phyloP scores from a whole-genome alignment of 2,888 invertebrate genomes.

The Sialis lutaria region DNA sequence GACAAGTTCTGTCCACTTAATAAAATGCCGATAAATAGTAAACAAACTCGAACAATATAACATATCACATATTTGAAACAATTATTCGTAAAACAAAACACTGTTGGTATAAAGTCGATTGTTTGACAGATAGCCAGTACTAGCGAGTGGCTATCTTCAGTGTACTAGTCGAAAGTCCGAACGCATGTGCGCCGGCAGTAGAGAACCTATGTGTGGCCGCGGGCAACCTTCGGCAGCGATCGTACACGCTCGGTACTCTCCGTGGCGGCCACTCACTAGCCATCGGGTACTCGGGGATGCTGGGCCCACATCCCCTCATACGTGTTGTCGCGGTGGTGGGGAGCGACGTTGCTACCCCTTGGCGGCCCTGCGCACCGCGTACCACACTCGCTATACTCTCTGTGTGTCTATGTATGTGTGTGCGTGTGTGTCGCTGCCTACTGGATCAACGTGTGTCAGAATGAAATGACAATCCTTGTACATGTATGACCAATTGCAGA shows the following conservation, averaged over 20 bases:
- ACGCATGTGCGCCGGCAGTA: constrained; percentile 22
- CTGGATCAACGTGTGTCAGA: too few species aligned
- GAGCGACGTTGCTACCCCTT: not conserved
- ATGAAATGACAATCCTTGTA: too few species aligned
- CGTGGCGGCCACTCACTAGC: constrained; percentile 29
- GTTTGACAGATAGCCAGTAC: too few species aligned
- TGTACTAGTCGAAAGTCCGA: constrained; percentile 24
- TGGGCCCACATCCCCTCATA: constrained; percentile 22
- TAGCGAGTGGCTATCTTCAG: constrained; percentile 20
- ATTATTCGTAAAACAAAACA: too few species aligned
- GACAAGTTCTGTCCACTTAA: not conserved
- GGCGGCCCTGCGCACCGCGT: not conserved
- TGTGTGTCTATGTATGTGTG: not conserved
- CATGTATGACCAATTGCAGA: too few species aligned
- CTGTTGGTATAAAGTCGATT: too few species aligned
- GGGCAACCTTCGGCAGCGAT: constrained; percentile 17
- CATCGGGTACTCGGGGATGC: constrained; percentile 34
- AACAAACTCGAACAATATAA: too few species aligned
- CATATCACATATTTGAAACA: too few species aligned
- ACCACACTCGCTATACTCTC: not conserved
- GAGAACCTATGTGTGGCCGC: constrained; percentile 12
- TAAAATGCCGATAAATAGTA: too few species aligned
- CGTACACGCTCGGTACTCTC: constrained; percentile 15
- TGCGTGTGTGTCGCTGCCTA: not conserved
- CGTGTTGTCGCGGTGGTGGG: constrained; percentile 5